These are phyloP conservation scores for Drosophila nigrodunni DNA, from an alignment of 1,140 invertebrate species.

Conservation along the genomic window DNA sequence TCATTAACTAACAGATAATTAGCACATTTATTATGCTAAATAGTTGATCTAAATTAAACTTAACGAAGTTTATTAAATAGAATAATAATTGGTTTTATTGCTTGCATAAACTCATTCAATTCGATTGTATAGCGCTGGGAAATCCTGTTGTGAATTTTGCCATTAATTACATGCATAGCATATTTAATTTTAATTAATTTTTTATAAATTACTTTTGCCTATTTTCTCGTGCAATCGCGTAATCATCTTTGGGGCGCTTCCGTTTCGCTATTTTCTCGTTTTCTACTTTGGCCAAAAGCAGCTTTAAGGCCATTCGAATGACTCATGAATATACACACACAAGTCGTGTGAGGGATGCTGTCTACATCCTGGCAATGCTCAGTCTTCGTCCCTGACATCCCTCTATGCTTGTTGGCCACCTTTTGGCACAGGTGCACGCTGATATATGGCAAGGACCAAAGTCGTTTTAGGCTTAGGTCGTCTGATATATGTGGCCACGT, in stretches of 20 bases:
- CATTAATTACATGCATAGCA: background rate
- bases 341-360: conserved; percentile 13
- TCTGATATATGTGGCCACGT: conserved; percentile 74
- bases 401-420: conserved; percentile 23
- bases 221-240: background rate
- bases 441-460: conserved; percentile 72
- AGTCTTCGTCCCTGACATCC: background rate
- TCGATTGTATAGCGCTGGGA: too few relatives aligned
- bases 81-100: too few relatives aligned
- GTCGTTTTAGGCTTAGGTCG: conserved; percentile 69
- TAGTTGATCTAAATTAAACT: too few relatives aligned
- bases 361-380: conserved; percentile 22
- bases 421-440: conserved; percentile 68
- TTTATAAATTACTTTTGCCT: background rate
- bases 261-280: background rate
- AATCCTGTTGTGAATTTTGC: background rate
- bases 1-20: too few relatives aligned
- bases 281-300: background rate
- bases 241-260: background rate
- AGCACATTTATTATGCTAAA: too few relatives aligned
- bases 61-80: too few relatives aligned
- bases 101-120: too few relatives aligned
- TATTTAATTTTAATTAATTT: conserved; percentile 14
- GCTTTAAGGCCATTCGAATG: conserved; percentile 19
- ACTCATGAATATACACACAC: background rate